Conservation (phyloP, 2,113 vertebrate genomes). For the Plecturocebus donacophilus region DNA sequence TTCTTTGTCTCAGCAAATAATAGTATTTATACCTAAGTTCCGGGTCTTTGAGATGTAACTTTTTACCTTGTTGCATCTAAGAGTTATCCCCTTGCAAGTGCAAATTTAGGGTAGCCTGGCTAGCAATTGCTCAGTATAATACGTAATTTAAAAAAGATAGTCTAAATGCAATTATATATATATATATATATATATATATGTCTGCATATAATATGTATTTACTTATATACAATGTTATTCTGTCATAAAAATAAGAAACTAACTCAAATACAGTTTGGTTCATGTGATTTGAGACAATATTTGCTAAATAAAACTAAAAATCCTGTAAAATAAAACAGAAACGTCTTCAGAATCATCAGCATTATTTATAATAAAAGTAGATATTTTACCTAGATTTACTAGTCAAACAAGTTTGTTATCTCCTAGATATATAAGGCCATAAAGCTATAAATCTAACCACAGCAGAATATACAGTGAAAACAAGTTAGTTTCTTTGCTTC, state of each 20-base stretch:
- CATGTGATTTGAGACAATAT: background rate
- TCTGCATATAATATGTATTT: background rate
- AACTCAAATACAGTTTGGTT: background rate
- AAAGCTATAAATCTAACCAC: background rate
- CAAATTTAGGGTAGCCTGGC: background rate
- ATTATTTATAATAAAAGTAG: background rate
- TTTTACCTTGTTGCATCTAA: background rate
- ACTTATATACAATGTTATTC: background rate
- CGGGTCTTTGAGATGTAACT: background rate
- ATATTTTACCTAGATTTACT: background rate
- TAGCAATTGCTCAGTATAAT: background rate
- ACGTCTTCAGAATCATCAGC: background rate
- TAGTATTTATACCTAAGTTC: background rate
- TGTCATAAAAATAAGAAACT: background rate
- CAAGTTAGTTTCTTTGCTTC: background rate
- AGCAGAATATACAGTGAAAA: background rate
- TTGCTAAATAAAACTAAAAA: background rate
- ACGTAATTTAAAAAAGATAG: too few relatives aligned
- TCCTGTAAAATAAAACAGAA: background rate
- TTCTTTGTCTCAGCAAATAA: background rate
- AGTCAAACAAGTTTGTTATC: background rate
- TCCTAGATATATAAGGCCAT: background rate
- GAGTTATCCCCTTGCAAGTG: background rate
- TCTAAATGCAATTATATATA: background rate
- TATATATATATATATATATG: background rate